A percentile compares a stretch with the other conserved stretches of the same genome.
These are phyloP conservation scores for Heliconius sara DNA, from an alignment of 2,888 invertebrate genomes.

Conservation along the genomic window DNA sequence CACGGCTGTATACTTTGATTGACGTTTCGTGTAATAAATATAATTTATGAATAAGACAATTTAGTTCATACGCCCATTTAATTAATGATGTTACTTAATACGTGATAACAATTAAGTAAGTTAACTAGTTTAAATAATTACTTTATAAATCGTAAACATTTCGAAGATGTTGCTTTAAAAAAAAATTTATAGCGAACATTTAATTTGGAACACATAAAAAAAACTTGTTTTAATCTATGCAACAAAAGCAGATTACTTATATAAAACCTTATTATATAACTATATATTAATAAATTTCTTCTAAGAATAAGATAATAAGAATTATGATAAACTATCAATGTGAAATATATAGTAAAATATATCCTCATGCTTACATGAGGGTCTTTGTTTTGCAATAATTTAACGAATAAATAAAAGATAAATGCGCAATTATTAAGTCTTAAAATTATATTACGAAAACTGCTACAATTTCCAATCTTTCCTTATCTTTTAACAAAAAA, in stretches of 20 bases:
- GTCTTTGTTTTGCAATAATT: neutral
- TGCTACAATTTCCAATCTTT: neutral
- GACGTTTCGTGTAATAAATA: conserved; percentile 35
- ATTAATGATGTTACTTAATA: conserved; percentile 12
- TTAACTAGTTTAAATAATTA: conserved; percentile 6
- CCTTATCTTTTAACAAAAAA: neutral
- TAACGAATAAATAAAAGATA: neutral
- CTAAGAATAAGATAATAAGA: neutral
- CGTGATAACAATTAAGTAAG: conserved; percentile 16
- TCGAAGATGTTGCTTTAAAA: neutral
- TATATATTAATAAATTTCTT: neutral
- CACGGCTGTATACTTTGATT: conserved; percentile 36
- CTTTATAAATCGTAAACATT: neutral
- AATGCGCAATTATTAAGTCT: neutral
- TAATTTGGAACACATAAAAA: neutral
- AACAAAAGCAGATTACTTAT: neutral
- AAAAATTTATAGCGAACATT: neutral
- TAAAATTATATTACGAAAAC: neutral
- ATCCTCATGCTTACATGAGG: neutral
- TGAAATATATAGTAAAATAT: neutral
- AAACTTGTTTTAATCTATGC: neutral
- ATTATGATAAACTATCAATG: neutral
- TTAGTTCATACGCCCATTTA: conserved; percentile 29
- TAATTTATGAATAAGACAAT: conserved; percentile 33
- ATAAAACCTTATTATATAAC: neutral